Evolutionary conservation across 37 sponge, comb jelly and placozoan genomes (phyloP).

Genomic region (Halisarca cf. caerulea): DNA sequence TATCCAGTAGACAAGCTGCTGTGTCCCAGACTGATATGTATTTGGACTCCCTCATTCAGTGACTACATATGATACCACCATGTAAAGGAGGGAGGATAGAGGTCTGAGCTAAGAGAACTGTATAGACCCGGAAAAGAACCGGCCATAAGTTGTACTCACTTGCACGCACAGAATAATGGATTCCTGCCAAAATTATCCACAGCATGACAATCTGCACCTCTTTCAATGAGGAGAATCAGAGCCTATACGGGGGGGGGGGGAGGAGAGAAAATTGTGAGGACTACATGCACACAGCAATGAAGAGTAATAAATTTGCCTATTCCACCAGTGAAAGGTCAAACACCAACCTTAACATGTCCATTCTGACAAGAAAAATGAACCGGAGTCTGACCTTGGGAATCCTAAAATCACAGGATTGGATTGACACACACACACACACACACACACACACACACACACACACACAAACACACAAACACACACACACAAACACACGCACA

Average conservation of each 20-base stretch:
- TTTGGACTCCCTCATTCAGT: no score
- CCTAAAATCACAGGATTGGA: slow-evolving; percentile 44
- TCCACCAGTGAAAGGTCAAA: no score
- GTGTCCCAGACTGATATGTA: no score
- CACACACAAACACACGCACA: background rate
- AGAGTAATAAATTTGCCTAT: no score
- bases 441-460: background rate
- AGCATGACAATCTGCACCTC: slow-evolving; percentile 71
- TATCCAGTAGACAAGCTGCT: no score
- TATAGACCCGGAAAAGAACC: background rate
- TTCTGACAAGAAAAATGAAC: slow-evolving; percentile 90
- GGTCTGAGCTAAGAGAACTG: no score
- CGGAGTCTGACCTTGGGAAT: slow-evolving; percentile 84
- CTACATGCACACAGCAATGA: no score
- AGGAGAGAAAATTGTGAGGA: no score
- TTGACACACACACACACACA: background rate
- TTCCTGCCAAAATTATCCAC: slow-evolving; percentile 63
- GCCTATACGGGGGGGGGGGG: slow-evolving; percentile 49
- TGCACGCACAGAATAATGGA: slow-evolving; percentile 86
- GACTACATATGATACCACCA: no score
- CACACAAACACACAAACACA: background rate
- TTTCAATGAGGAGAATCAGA: slow-evolving; percentile 67
- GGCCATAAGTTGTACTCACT: slow-evolving; percentile 29
- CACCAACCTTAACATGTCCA: slow-evolving; percentile 77
- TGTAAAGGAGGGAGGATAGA: no score